Conservation (phyloP, 2,797 vertebrate species). For the Girardinus metallicus region DNA sequence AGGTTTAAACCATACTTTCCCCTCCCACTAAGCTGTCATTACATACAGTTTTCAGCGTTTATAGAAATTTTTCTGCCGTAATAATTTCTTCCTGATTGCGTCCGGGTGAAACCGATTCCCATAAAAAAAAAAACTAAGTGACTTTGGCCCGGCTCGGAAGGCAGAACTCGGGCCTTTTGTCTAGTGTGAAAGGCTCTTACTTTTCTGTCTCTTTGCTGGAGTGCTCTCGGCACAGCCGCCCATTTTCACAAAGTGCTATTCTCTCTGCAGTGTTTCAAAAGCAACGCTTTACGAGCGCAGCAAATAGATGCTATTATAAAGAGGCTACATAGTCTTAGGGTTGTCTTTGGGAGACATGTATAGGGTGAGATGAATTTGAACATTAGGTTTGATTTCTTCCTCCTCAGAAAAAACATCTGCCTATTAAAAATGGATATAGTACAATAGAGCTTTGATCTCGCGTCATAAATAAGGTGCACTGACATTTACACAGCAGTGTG, state of each 20-base stretch:
- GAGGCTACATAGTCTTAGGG: constrained; percentile 70
- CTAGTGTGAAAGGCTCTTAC: constrained; percentile 77
- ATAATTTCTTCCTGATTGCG: constrained; percentile 57
- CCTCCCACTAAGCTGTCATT: constrained; percentile 17
- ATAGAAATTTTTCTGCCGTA: constrained; percentile 35
- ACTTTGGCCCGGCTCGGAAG: constrained; percentile 53
- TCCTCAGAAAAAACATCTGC: constrained; percentile 19
- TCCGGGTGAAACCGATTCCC: constrained; percentile 53
- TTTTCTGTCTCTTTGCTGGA: constrained; percentile 74
- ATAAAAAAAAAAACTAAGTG: constrained; percentile 53
- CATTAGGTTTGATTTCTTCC: constrained; percentile 28
- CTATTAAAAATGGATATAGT: constrained; percentile 32
- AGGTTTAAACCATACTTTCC: constrained; percentile 52
- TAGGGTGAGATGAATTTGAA: constrained; percentile 28
- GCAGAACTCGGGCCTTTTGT: constrained; percentile 56
- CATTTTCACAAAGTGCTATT: constrained; percentile 86
- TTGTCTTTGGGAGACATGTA: constrained; percentile 43
- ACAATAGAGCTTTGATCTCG: constrained; percentile 32
- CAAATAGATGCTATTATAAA: constrained; percentile 83
- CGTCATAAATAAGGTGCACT: constrained; percentile 66
- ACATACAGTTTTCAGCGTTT: constrained; percentile 26
- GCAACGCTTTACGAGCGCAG: constrained; percentile 74
- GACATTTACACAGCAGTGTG: constrained; percentile 68
- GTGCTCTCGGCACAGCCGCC: constrained; percentile 77
- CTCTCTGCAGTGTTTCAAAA: constrained; percentile 78